Evolutionary conservation across 2,888 invertebrate genomes (phyloP).

Genomic region (Leptinotarsa tumamoca): DNA sequence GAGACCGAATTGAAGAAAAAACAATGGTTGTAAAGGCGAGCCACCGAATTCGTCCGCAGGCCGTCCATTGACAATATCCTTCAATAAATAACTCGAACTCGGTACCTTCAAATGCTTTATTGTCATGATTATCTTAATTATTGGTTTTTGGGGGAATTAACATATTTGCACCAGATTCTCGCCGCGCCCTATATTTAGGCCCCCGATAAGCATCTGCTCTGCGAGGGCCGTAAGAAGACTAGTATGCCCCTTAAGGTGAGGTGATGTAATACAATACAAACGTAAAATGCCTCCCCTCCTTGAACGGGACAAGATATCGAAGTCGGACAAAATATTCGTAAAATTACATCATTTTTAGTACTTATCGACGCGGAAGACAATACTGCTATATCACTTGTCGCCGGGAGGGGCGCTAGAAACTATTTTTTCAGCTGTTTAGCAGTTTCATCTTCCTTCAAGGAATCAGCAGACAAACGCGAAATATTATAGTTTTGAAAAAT

Average conservation of each 20-base stretch:
- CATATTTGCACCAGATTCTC: constrained; percentile 54
- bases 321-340: not conserved
- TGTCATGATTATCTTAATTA: constrained; percentile 65
- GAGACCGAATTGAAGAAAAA: constrained; percentile 47
- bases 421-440: too few species aligned
- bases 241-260: not conserved
- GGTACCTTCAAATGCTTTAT: constrained; percentile 60
- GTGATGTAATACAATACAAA: not conserved
- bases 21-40: constrained; percentile 50
- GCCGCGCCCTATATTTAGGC: constrained; percentile 50
- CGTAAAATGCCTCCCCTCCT: not conserved
- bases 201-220: constrained; percentile 43
- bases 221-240: not conserved
- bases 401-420: too few species aligned
- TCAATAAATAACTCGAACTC: constrained; percentile 61
- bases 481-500: too few species aligned
- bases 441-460: too few species aligned
- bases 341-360: too few species aligned
- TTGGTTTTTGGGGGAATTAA: constrained; percentile 62
- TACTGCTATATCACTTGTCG: too few species aligned
- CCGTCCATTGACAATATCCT: constrained; percentile 61
- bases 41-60: constrained; percentile 56
- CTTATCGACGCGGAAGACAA: too few species aligned
- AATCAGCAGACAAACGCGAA: too few species aligned
- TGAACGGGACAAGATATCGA: not conserved